Evolutionary conservation across 2,888 invertebrate genomes (phyloP).

Genomic region (Pilophorus perplexus): DNA sequence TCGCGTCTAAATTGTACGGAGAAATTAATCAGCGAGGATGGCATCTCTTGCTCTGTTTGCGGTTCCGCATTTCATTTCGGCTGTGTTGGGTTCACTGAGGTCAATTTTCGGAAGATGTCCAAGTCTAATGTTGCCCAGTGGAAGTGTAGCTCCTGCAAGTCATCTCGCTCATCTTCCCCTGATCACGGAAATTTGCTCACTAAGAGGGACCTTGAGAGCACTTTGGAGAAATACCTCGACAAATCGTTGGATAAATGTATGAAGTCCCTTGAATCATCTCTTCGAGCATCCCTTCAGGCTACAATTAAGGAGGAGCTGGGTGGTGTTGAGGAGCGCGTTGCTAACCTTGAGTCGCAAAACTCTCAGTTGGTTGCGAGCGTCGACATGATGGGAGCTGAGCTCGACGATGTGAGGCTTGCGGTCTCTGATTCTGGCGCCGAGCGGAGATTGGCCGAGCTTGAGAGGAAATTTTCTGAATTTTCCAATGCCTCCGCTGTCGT

Average conservation of each 20-base stretch:
- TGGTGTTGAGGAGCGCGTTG: neutral
- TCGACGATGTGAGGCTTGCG: neutral
- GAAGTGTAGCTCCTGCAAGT: neutral
- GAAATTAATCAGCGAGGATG: no score
- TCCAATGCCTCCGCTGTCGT: neutral
- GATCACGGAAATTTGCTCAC: neutral
- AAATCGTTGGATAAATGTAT: neutral
- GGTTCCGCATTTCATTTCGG: no score
- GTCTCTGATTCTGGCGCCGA: neutral
- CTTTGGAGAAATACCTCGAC: neutral
- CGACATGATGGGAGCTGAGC: neutral
- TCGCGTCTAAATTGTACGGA: no score
- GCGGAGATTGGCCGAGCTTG: neutral
- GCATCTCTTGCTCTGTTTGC: no score
- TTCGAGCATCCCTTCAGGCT: neutral
- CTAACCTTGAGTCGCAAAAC: neutral
- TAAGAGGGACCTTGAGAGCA: neutral
- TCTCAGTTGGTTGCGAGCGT: neutral
- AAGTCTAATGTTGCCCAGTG: neutral
- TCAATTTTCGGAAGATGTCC: no score
- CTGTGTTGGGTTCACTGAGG: no score
- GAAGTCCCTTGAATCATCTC: neutral
- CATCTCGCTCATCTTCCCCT: neutral
- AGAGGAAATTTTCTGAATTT: neutral
- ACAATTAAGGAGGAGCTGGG: neutral